Base-by-base conservation (phyloP, 1,140 invertebrate genomes). In the Antheraea mylitta region DNA sequence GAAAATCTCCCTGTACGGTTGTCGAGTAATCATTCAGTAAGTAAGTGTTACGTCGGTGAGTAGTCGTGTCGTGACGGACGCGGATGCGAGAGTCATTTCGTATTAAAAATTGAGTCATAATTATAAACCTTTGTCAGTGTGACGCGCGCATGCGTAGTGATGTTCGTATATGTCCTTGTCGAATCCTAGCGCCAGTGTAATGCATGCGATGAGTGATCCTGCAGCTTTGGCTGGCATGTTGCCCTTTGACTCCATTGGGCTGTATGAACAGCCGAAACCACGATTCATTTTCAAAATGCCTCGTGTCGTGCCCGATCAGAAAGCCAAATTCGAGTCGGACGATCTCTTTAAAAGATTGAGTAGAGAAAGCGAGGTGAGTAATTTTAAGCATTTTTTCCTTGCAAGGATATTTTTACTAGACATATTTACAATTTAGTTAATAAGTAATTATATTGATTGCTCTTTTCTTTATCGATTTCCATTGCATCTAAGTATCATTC, bases 231-330 rank as follows among this genome's bases (percentile, higher is more conserved):
- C 95, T 62, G 95, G 95, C 64, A 95, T 97, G 94, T 88, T 97
- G 73, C 96, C 96, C 10, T 97, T 97, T 85, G 96, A 98, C 76
- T 95, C 96, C 3, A 96, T 97, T 88, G 96, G 96, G 66, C 93
- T 98, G 60, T 98, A 98, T 90, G 97, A 98, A 83, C 97, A 97
- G 80, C 96, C 96, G 0, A 96, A 97, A 84, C 96, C 96, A 0
- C 94, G 97, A 75, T 96, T 97, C 73, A 96, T 98, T 77, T 98
- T 98, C 91, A 98, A 98, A 93, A 99, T 99, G 98, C 98, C 98
- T 0, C 94, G 97, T 61, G 98, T 99, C 9, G 98, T 99, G 48
- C 97, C 98, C 1, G 98, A 99, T 86, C 98, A 99, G 87, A 98
- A 98, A 89, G 94, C 95, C 18, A 99, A 99, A 92, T 99, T 99